Percentiles rank a stretch among this genome's conserved stretches.
phyloP scores from a whole-genome alignment of 2,113 vertebrate genomes.

The Caranx melampygus region DNA sequence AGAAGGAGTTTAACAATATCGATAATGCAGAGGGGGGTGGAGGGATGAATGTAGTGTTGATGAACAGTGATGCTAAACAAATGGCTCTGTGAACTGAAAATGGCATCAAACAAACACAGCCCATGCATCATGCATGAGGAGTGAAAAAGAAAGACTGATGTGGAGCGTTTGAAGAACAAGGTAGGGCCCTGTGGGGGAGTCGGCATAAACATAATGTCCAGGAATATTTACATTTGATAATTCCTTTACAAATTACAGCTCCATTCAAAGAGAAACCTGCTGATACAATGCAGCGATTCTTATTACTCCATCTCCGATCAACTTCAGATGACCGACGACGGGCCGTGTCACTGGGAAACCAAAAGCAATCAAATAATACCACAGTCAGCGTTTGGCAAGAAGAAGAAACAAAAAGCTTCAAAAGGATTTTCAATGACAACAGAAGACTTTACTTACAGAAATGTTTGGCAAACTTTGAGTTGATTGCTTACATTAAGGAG shows the following conservation, averaged over 20 bases:
- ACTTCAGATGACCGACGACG: background rate
- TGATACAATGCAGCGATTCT: background rate
- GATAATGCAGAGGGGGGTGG: conserved; percentile 23
- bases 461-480: background rate
- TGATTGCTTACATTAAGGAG: background rate
- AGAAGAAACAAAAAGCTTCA: background rate
- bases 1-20: conserved; percentile 7
- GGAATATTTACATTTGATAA: conserved; percentile 24
- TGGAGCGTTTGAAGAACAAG: conserved; percentile 30
- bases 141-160: background rate
- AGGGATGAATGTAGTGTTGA: background rate
- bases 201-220: conserved; percentile 5
- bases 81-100: conserved; percentile 32
- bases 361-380: background rate
- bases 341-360: background rate
- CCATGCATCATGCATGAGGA: conserved; percentile 49
- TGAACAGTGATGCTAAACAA: conserved; percentile 5
- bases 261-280: conserved; percentile 14
- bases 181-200: background rate
- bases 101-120: conserved; percentile 49
- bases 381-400: background rate
- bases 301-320: background rate
- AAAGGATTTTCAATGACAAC: background rate
- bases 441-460: background rate
- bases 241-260: background rate